Percentiles rank a stretch among this genome's conserved stretches.
Conservation (phyloP, 2,113 vertebrate genomes). For the Tupaia tana region DNA sequence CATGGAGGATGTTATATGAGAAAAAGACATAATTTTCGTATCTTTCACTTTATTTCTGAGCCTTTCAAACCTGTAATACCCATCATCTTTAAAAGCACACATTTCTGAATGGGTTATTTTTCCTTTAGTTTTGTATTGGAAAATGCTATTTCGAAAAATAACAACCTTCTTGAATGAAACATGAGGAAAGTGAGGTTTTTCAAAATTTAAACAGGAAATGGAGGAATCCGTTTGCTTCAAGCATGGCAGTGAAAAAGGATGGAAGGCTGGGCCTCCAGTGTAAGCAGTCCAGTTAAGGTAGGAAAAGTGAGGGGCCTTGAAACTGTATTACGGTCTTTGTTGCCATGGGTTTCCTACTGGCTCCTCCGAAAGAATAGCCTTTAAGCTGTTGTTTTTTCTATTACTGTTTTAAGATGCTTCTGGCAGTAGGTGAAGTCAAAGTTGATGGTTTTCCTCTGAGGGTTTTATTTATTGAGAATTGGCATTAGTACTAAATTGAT, state of each 20-base stretch:
- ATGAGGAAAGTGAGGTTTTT: not conserved
- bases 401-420: not conserved
- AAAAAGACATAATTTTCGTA: not conserved
- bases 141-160: slow-evolving; percentile 32
- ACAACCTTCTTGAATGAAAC: not conserved
- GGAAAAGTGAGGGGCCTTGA: not conserved
- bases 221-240: not conserved
- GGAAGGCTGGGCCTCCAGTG: not conserved
- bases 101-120: not conserved
- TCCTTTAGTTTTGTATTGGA: not conserved
- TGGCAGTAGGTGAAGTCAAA: not conserved
- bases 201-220: not conserved
- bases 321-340: not conserved
- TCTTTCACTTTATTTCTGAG: not conserved
- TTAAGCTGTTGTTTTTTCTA: not conserved
- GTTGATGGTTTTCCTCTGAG: not conserved
- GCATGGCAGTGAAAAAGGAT: not conserved
- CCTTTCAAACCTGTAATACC: not conserved
- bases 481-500: not conserved
- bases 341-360: not conserved
- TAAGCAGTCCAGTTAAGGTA: not conserved
- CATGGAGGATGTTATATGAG: not conserved
- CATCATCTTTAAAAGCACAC: not conserved
- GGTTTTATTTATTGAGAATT: not conserved
- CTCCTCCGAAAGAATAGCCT: not conserved